phyloP scores from a whole-genome alignment of 35 echinoderm and acorn worm genomes.

The Lytechinus variegatus region DNA sequence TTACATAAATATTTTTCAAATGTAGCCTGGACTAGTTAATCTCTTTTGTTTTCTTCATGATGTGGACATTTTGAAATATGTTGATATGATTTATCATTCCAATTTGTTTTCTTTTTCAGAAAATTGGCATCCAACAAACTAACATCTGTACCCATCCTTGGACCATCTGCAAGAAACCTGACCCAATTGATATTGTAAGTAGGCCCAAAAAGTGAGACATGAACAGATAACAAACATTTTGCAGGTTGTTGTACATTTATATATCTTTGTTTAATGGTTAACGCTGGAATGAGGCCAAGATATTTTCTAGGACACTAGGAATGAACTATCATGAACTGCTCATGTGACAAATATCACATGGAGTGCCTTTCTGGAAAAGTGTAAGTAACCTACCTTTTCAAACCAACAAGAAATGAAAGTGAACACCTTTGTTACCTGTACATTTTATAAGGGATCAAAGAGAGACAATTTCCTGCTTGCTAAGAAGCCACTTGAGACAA shows the following conservation, averaged over 20 bases:
- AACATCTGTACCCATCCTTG: constrained; percentile 39
- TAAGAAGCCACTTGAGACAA: background rate
- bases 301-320: background rate
- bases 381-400: background rate
- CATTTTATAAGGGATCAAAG: background rate
- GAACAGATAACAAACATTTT: too few relatives aligned
- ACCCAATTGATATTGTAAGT: constrained; percentile 45
- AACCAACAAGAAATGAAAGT: background rate
- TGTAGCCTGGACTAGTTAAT: background rate
- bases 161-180: constrained; percentile 41
- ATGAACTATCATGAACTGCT: background rate
- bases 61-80: background rate
- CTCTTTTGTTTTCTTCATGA: background rate
- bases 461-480: constrained; percentile 1
- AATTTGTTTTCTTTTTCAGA: constrained; percentile 17
- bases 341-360: background rate
- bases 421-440: background rate
- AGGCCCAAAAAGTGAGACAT: background rate
- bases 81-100: background rate
- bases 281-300: background rate
- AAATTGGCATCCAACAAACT: constrained; percentile 54
- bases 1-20: too few relatives aligned
- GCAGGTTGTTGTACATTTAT: background rate
- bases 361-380: background rate
- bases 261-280: background rate